Base-by-base conservation (phyloP, 2,797 vertebrate genomes). In the Enteromius thamalakanensis region DNA sequence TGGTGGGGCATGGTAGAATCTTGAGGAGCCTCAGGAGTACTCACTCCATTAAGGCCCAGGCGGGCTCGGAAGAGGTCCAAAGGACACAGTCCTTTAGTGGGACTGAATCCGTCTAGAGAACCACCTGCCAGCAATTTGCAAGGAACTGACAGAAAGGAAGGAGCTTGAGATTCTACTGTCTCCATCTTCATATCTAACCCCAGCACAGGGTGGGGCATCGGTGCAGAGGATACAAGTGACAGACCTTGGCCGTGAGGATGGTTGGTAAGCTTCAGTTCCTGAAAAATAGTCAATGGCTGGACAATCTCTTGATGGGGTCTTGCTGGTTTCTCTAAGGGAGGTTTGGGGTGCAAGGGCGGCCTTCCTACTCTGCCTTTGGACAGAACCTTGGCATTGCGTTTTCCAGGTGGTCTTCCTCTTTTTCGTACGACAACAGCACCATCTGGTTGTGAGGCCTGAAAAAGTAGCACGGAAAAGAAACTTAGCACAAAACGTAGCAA, bases 371-470 rank as follows among this genome's bases (percentile, higher is more conserved):
- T 77, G 47, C 71, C 82, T 51, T 51, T 87, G 21, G 32, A 76
- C 60, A 86, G 60, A 78, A 85, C 76, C 68, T 87, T 87, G 49
- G 70, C 26, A 89, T 92, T 94, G 1, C 94, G 90, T 0, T 92
- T 92, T 8, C 94, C 94, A 0, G 94, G 94, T 0, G 94, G 95
- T 3, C 95, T 89, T 0, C 94, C 94, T 68, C 95, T 92, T 67
- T 94, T 95, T 83, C 92, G 92, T 78, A 88, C 89, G 76, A 87
- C 60, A 3, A 23, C 6, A 42, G 3, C 58, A 26, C 90, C 90
- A 10, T 90, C 91, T 0, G 85, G 77, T 62, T 75, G 83, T 37
- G 53, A 45, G 0, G 78, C 62, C 93, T 94, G 85, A 42, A 60
- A 51, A 26, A 45, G 15, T 14, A 23, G 55, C 84, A 55, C 9